Base-by-base conservation (phyloP, 2,888 invertebrate species). In the Pollenia labialis region DNA sequence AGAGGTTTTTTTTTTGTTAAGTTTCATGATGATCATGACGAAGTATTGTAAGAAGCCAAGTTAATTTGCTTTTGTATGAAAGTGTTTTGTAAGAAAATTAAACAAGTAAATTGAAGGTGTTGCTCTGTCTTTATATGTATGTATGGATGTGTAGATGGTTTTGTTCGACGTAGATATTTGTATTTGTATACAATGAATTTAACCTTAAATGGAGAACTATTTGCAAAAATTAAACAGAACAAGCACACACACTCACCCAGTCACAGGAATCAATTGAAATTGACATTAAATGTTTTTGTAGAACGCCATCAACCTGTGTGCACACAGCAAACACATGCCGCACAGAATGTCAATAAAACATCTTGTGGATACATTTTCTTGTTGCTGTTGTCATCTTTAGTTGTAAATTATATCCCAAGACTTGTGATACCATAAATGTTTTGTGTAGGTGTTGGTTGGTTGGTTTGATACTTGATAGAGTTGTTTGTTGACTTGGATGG, bases 261-360 rank as follows among this genome's bases (percentile, higher is more conserved):
- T 18, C 23, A 23, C 23, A 23, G 23, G 44, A 68, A 68, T 81
- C 62, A 14, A 75, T 75, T 50, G n/a, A 68, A 75, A 54, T 60
- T 68, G 68, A 44, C 44, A 81, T 52, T 50, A 66, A 68, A n/a
- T 66, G 74, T 44, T 71, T 44, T 71, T 72, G 32, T 48, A 56
- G 48, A 66, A 4, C 32, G 32, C 32, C 32, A 32, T 4, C 18
- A 66, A 68, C 64, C 48, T 23, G n/a, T 18, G 9, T 8, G 42
- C 48, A 58, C 1, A 56, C 44, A 56, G 10, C 40, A 42, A 9
- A 48, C 46, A 60, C 18, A 54, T 42, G 54, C 6, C 12, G 50
- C 18, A 50, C 1, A 23, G 3, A 74, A 12, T 44, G 50, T 11
- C n/a, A 75, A 52, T 52, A 14, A 68, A 64, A 69, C 46, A 46